Conservation (phyloP, 2,888 invertebrate genomes). For the Cephus sareptanus region DNA sequence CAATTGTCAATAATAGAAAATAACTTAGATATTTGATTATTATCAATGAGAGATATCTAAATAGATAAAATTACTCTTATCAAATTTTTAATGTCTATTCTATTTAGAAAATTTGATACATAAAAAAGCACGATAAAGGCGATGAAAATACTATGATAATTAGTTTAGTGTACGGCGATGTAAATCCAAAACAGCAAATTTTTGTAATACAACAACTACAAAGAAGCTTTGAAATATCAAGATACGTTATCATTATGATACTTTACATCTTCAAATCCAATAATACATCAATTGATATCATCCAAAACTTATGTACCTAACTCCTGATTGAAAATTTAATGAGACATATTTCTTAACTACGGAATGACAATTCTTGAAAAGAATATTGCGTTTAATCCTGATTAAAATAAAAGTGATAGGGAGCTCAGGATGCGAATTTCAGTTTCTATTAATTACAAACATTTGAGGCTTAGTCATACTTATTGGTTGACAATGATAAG, state of each 20-base stretch:
- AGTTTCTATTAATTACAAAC: background rate
- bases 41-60: too few relatives aligned
- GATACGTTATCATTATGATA: background rate
- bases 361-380: background rate
- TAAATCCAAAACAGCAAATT: background rate
- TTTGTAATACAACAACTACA: background rate
- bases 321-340: background rate
- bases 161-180: background rate
- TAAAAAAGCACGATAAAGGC: background rate
- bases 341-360: background rate
- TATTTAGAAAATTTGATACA: background rate
- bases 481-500: background rate
- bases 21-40: too few relatives aligned
- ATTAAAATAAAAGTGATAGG: background rate
- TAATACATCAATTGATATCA: background rate
- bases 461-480: background rate
- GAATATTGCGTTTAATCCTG: background rate
- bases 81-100: background rate
- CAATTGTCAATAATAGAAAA: too few relatives aligned
- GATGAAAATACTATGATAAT: background rate
- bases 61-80: background rate
- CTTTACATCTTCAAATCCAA: background rate
- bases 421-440: background rate
- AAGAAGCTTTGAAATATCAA: background rate
- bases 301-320: background rate